Evolutionary conservation across 2,113 vertebrate genomes (phyloP).

Genomic region (Tringa solitaria): DNA sequence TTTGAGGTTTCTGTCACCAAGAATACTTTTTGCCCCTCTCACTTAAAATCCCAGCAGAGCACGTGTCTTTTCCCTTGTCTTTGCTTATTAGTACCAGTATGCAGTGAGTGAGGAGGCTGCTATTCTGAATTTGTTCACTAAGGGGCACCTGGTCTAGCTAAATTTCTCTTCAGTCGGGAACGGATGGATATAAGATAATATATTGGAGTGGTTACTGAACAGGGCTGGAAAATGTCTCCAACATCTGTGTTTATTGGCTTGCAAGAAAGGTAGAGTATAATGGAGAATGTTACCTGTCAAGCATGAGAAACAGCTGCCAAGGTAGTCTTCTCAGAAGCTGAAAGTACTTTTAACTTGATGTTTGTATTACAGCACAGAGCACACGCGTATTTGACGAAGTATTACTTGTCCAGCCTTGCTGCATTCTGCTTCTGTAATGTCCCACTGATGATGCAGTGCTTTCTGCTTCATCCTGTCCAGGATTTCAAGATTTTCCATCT

Average conservation of each 20-base stretch:
- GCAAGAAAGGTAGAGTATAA: background rate
- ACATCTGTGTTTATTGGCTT: background rate
- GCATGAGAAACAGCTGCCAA: background rate
- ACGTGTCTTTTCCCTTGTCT: background rate
- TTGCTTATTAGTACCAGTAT: background rate
- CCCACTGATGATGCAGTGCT: background rate
- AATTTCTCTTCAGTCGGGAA: background rate
- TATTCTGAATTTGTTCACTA: slow-evolving; percentile 57
- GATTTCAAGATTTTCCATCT: too few species aligned
- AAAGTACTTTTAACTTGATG: background rate
- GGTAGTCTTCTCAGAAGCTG: background rate
- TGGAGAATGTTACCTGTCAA: background rate
- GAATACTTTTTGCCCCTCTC: background rate
- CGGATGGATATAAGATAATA: background rate
- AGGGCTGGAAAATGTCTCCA: background rate
- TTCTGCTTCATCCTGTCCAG: background rate
- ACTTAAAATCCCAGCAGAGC: background rate
- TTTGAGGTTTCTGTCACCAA: background rate
- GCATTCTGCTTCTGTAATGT: background rate
- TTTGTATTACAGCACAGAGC: background rate
- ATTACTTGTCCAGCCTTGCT: background rate
- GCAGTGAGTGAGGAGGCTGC: background rate
- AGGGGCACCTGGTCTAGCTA: slow-evolving; percentile 29
- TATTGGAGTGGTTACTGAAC: background rate
- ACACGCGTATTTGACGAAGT: fast-evolving